These are phyloP conservation scores for Varanus komodoensis DNA, from an alignment of 2,113 vertebrate genomes.

Conservation along the genomic window DNA sequence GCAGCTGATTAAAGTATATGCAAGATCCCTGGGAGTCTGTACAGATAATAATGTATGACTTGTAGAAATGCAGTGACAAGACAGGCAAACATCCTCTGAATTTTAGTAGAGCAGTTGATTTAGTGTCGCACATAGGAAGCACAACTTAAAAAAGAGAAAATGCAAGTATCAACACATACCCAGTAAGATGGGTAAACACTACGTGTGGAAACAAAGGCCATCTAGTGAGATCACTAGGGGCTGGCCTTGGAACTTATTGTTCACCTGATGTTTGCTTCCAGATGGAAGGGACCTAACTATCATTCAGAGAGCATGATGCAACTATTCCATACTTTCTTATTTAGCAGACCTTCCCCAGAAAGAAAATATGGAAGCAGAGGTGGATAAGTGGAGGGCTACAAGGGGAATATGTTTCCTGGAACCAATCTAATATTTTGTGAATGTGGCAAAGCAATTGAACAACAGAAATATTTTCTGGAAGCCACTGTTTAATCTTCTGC, in stretches of 20 bases:
- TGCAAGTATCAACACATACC: neutral
- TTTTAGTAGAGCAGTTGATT: neutral
- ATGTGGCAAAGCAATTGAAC: too few species aligned
- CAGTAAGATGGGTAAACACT: neutral
- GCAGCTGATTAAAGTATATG: too few species aligned
- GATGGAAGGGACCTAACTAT: too few species aligned
- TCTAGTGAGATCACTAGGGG: neutral
- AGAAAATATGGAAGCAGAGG: too few species aligned
- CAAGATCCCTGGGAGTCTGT: neutral
- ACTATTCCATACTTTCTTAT: too few species aligned
- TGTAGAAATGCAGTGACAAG: neutral
- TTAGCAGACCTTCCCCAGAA: too few species aligned
- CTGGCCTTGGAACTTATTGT: neutral
- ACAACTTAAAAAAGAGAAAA: neutral
- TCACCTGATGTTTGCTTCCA: neutral
- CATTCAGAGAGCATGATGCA: too few species aligned
- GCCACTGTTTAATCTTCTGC: neutral
- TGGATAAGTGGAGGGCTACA: too few species aligned
- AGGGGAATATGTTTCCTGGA: too few species aligned
- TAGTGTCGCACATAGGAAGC: neutral
- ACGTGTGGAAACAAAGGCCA: neutral
- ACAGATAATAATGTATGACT: neutral
- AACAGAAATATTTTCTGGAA: too few species aligned
- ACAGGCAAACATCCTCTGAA: neutral
- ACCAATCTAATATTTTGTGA: too few species aligned